Base-by-base conservation (phyloP, 2,113 vertebrate genomes). In the Paracanthobrama guichenoti region DNA sequence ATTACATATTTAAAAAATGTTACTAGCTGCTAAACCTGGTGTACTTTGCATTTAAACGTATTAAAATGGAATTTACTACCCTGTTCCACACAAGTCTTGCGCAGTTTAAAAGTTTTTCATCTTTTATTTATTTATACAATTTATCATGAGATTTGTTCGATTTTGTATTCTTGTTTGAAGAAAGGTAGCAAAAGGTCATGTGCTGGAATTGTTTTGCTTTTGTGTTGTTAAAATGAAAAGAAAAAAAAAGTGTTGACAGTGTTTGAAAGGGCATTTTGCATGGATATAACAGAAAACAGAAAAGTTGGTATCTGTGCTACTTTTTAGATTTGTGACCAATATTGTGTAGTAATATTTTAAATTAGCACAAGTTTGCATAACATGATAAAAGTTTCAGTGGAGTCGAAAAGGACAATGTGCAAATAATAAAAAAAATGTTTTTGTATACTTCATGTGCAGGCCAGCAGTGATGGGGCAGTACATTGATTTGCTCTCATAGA, bases 291-390 rank as follows among this genome's bases (percentile, higher is more conserved):
- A 86, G 73, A 39, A 75, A 42, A 80, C 5, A 86, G 76, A 24
- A 42, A 69, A n/a, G 42, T 71, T 84, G 35, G 74, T 53, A 81
- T 81, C 80, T 73, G 67, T 85, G 82, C 74, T 67, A 67, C 75
- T 72, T 74, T 72, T 85, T 85, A 71, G 76, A 72, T 79, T 69
- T 87, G 83, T 88, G 64, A 83, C 48, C 71, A 82, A 81, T n/a
- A 71, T 79, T 85, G 84, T 88, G 79, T 84, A 31, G 86, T 88
- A 64, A 84, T 86, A 86, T 81, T 85, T 84, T 88, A 16, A 85
- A 60, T 79, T 88, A 87, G 87, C 86, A 88, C 87, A 89, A 77
- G 78, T 83, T 84, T 82, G 31, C 62, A 46, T 80, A 83, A 77
- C 75, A 66, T 80, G 44, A 81, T 85, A 50, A 22, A 18, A 50